Evolutionary conservation across 2,797 vertebrate species (phyloP), one percentile per base, ranked within the genome.

Genomic region (Sebastes minor): DNA sequence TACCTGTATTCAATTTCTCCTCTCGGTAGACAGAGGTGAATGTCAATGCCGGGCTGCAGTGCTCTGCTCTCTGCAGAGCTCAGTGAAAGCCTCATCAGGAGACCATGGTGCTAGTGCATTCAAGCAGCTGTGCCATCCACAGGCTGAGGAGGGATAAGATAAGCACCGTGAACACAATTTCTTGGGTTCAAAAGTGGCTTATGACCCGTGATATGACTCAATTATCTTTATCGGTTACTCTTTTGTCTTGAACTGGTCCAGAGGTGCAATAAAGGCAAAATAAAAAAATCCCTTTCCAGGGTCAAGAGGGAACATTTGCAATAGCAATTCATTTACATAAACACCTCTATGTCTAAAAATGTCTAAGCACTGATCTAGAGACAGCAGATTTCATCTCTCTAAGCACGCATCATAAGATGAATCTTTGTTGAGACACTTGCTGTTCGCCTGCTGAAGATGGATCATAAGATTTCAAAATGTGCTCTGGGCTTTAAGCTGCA

Each of bases 51-150:
- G 1, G 68, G 66, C 82, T 10, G 53, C 53, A 42, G 72, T 57
- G 71, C 49, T 74, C 65, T 60, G 66, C 56, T n/a, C 75, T 73
- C 74, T 68, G 64, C 70, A 55, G 52, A 16, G 56, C 74, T 70
- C 38, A 25, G 38, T 70, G 78, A 84, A 84, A 59, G 63, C 75
- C 81, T 83, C 83, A 85, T 85, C 68, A 77, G 35, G 35, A 84
- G 46, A 70, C 72, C 33, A 18, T 22, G 77, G 33, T 68, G 52
- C 71, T 63, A 22, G 65, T 69, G 79, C 73, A 55, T 74, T 89
- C 82, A 86, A 35, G 66, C 62, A 74, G 71, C 16, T 52, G 56
- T 27, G 33, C 55, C 32, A 23, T 78, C 73, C 65, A 49, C 52
- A 67, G 35, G 67, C 64, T 53, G 64, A 80, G 59, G 25, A 49